Conservation (phyloP, 2,797 vertebrate genomes). For the Gorsachius magnificus region DNA sequence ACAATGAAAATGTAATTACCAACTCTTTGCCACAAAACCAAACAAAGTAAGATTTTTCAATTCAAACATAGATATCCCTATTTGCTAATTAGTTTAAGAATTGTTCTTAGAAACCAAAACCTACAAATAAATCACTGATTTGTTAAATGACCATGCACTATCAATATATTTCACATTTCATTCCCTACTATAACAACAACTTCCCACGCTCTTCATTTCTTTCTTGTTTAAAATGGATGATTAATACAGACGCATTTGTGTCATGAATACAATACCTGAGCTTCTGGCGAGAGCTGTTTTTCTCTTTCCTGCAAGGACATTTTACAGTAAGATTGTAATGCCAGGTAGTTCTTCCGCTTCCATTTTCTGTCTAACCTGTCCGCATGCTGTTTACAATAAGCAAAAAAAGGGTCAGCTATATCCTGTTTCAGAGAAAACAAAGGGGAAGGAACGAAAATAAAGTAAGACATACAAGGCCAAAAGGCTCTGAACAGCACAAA, state of each 20-base stretch:
- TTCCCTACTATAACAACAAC: neutral
- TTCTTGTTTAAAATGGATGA: neutral
- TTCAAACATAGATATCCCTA: neutral
- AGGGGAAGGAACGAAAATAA: neutral
- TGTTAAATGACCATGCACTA: neutral
- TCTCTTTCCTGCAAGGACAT: conserved; percentile 95
- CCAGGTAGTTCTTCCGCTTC: conserved; percentile 98
- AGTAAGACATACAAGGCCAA: conserved; percentile 21
- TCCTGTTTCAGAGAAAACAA: conserved; percentile 80
- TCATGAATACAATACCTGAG: conserved; percentile 83
- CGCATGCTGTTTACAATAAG: conserved; percentile 98
- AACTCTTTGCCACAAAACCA: neutral
- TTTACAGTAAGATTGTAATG: conserved; percentile 97
- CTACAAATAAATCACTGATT: neutral
- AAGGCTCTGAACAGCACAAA: neutral
- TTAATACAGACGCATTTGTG: neutral
- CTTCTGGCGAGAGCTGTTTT: conserved; percentile 93
- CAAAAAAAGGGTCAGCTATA: conserved; percentile 98
- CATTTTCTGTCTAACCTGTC: conserved; percentile 99
- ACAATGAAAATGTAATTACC: neutral
- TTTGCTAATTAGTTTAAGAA: neutral
- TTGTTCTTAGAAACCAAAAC: neutral
- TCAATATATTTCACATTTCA: neutral
- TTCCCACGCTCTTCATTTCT: neutral
- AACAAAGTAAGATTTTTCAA: neutral